phyloP scores from a whole-genome alignment of 1,140 invertebrate species.

The Riptortus pedestris region DNA sequence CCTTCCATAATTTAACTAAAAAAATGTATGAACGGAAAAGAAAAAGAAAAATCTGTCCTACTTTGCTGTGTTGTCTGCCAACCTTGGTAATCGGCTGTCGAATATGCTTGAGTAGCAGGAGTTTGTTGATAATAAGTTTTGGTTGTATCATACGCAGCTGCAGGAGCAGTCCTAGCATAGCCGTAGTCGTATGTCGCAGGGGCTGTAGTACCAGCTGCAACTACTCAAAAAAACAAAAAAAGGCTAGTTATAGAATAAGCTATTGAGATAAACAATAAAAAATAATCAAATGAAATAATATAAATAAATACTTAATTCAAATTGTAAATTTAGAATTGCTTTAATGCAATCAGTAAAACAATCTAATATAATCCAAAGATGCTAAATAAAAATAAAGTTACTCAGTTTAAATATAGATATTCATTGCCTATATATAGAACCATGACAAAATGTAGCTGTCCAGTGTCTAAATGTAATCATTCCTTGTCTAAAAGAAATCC shows the following conservation, averaged over 20 bases:
- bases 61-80: slow-evolving; percentile 29
- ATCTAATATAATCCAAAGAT: no score
- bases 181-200: slow-evolving; percentile 61
- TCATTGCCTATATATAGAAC: no score
- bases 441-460: no score
- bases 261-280: slow-evolving; percentile 27
- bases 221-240: slow-evolving; percentile 36
- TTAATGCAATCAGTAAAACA: no score
- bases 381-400: no score
- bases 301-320: no score
- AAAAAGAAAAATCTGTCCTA: slow-evolving; percentile 8
- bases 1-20: no score
- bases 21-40: no score
- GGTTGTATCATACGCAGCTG: slow-evolving; percentile 48
- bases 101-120: slow-evolving; percentile 51
- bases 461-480: no score
- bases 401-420: no score
- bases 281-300: slow-evolving; percentile 11
- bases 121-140: slow-evolving; percentile 59
- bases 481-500: no score
- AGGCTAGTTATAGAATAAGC: neutral
- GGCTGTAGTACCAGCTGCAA: slow-evolving; percentile 49
- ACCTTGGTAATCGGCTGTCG: slow-evolving; percentile 53
- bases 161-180: slow-evolving; percentile 46
- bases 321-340: no score